Percentiles rank a stretch among this genome's conserved stretches.
phyloP scores from a whole-genome alignment of 2,113 vertebrate species.

The Opisthocomus hoazin region DNA sequence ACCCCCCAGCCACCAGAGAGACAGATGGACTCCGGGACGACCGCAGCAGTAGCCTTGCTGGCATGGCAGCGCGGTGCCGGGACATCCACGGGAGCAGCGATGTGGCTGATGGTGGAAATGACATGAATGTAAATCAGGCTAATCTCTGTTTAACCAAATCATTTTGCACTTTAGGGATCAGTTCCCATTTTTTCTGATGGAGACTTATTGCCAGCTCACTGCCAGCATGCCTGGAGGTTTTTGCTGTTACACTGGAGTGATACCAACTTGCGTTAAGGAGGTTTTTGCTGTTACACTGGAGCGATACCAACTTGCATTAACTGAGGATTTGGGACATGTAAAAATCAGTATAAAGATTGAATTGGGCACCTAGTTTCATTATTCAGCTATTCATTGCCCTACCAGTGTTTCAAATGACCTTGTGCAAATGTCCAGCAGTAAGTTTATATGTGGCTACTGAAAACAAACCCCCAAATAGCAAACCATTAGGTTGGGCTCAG shows the following conservation, averaged over 20 bases:
- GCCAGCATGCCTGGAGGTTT: rapidly evolving
- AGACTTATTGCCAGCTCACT: background rate
- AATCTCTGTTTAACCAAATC: background rate
- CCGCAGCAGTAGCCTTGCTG: background rate
- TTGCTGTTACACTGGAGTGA: rapidly evolving
- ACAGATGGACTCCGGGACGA: rapidly evolving
- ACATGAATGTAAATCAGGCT: background rate
- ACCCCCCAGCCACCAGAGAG: rapidly evolving
- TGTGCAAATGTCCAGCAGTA: background rate
- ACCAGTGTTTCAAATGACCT: background rate
- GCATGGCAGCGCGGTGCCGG: rapidly evolving
- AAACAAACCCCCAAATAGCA: background rate
- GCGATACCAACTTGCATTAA: background rate
- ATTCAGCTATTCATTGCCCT: background rate
- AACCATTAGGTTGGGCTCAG: background rate
- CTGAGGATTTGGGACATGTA: rapidly evolving
- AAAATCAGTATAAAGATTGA: background rate
- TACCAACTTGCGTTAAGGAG: background rate
- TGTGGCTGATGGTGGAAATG: background rate
- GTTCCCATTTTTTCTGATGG: background rate
- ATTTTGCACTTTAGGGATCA: background rate
- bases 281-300: rapidly evolving
- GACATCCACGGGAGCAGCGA: background rate
- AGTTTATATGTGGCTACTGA: background rate
- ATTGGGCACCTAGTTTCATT: background rate